A percentile compares a stretch with the other conserved stretches of the same genome.
Evolutionary conservation across 2,113 vertebrate species (phyloP).

Genomic region (Erythrolamprus reginae): DNA sequence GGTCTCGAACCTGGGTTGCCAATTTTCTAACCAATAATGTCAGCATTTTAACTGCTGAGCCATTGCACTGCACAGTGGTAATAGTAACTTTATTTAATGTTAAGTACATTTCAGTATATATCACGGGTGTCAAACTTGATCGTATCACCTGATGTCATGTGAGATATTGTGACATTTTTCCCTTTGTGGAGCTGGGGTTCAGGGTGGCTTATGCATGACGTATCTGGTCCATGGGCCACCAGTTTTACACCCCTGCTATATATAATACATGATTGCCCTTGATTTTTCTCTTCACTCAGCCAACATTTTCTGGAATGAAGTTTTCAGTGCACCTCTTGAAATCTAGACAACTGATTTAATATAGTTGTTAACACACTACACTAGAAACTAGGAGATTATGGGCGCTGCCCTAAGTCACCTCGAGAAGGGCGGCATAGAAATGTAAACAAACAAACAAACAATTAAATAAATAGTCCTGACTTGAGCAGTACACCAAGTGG

Average conservation of each 20-base stretch:
- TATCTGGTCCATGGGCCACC: no score
- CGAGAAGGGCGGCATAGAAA: no score
- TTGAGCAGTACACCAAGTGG: neutral
- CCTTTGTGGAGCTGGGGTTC: no score
- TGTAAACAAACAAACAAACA: no score
- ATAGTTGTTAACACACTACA: neutral
- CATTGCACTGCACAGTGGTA: neutral
- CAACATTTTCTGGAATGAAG: neutral
- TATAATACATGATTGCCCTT: neutral
- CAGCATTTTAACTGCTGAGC: neutral
- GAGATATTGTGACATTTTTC: no score
- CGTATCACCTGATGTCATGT: no score
- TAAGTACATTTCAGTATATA: neutral
- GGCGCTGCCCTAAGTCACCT: no score
- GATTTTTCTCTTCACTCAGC: neutral
- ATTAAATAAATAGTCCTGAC: no score
- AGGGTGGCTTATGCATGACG: no score
- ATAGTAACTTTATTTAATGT: neutral
- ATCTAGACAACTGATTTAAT: neutral
- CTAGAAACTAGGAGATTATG: neutral
- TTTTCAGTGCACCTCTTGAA: neutral
- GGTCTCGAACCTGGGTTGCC: neutral
- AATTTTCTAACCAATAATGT: neutral
- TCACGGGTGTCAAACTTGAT: no score
- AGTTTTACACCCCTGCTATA: neutral